These are phyloP conservation scores for Sparus aurata DNA, from an alignment of 2,797 vertebrate species.

Conservation along the genomic window DNA sequence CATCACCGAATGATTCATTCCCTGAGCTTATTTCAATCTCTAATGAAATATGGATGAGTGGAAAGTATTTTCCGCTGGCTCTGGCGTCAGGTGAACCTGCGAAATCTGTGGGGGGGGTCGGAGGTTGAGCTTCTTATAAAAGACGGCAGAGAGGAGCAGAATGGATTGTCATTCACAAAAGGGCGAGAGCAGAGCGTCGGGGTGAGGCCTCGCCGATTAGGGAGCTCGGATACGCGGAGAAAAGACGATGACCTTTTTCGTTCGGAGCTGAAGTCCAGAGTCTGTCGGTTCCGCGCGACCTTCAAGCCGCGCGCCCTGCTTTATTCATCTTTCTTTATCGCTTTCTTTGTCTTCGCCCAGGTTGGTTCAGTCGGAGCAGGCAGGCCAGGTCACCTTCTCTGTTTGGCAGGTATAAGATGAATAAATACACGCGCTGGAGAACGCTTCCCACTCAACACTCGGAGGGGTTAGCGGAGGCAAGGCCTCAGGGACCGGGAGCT, in stretches of 20 bases:
- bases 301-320: slow-evolving; percentile 22
- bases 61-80: slow-evolving; percentile 31
- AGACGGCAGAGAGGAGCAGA: slow-evolving; percentile 5
- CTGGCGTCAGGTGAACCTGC: slow-evolving; percentile 26
- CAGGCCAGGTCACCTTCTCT: slow-evolving; percentile 33
- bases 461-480: slow-evolving; percentile 8
- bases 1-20: slow-evolving; percentile 59
- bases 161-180: slow-evolving; percentile 50
- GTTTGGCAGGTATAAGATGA: slow-evolving; percentile 49
- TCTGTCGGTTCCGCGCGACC: slow-evolving; percentile 19
- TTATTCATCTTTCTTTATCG: slow-evolving; percentile 24
- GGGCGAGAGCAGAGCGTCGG: neutral
- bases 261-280: neutral
- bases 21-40: slow-evolving; percentile 54
- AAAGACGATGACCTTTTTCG: slow-evolving; percentile 30
- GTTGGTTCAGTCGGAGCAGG: slow-evolving; percentile 16
- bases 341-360: neutral
- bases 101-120: slow-evolving; percentile 33
- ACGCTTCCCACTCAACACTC: slow-evolving; percentile 30
- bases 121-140: slow-evolving; percentile 41
- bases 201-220: slow-evolving; percentile 5
- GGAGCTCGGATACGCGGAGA: slow-evolving; percentile 5
- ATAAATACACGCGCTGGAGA: slow-evolving; percentile 42
- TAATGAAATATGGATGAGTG: slow-evolving; percentile 54
- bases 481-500: slow-evolving; percentile 6